Percentiles rank a stretch among this genome's conserved stretches.
Evolutionary conservation across 1,140 invertebrate species (phyloP).

Genomic region (Holcopasites calliopsidis): DNA sequence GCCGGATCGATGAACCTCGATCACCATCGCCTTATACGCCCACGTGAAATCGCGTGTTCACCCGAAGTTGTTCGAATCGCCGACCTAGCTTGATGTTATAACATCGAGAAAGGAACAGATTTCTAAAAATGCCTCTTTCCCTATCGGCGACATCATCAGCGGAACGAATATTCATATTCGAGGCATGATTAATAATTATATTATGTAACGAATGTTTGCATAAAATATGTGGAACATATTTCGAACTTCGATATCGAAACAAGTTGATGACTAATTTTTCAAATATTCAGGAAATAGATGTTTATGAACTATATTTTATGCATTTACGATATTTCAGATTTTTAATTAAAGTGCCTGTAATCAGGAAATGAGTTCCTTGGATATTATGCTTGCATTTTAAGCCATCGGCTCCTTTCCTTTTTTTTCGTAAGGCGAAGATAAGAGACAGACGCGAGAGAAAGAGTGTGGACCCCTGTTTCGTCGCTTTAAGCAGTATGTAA

Average conservation of each 20-base stretch:
- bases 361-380: neutral
- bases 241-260: too few relatives aligned
- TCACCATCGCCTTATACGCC: constrained; percentile 32
- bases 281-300: too few relatives aligned
- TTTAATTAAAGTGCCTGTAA: too few relatives aligned
- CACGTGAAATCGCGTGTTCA: constrained; percentile 10
- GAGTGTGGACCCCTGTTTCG: too few relatives aligned
- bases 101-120: neutral
- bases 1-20: constrained; percentile 60
- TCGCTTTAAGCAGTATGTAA: too few relatives aligned
- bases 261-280: too few relatives aligned
- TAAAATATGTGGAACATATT: neutral
- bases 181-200: neutral
- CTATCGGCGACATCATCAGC: neutral
- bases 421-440: neutral
- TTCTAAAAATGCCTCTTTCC: neutral
- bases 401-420: neutral
- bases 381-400: neutral
- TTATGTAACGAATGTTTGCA: neutral
- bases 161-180: neutral
- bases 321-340: too few relatives aligned
- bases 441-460: neutral
- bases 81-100: neutral
- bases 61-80: neutral
- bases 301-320: too few relatives aligned